Percentiles rank a stretch among this genome's conserved stretches.
phyloP scores from a whole-genome alignment of 2,113 vertebrate species.

The Pterocles orientalis region DNA sequence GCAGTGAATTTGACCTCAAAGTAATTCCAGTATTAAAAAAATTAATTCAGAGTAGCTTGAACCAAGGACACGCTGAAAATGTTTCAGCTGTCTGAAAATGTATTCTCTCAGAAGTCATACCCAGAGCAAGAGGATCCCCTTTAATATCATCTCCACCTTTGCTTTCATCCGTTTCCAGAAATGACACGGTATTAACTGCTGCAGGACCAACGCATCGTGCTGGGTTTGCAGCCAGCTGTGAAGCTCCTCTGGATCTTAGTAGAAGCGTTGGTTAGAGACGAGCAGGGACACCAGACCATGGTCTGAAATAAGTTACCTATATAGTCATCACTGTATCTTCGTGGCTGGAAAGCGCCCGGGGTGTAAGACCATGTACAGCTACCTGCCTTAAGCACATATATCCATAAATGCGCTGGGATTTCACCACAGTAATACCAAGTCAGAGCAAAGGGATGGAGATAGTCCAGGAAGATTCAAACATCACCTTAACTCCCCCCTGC shows the following conservation, averaged over 20 bases:
- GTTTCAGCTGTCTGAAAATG: background rate
- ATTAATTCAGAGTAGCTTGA: background rate
- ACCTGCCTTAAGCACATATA: background rate
- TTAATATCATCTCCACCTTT: background rate
- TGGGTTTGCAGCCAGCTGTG: background rate
- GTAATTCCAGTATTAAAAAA: background rate
- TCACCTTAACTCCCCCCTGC: fast-evolving
- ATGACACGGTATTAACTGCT: background rate
- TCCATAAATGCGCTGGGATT: background rate
- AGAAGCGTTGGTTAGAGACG: background rate
- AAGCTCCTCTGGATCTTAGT: background rate
- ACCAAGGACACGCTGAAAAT: background rate
- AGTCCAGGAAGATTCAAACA: background rate
- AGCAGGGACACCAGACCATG: background rate
- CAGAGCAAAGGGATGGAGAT: background rate
- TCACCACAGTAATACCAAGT: background rate
- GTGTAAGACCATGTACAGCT: background rate
- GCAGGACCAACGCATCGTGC: background rate
- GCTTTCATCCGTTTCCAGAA: background rate
- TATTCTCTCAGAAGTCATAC: background rate
- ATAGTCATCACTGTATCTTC: background rate
- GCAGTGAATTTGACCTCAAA: background rate
- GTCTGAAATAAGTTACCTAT: background rate
- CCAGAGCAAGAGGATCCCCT: background rate
- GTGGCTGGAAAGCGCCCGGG: background rate